These are phyloP conservation scores for Lucilia cuprina DNA, from an alignment of 1,140 invertebrate genomes.

Conservation along the genomic window DNA sequence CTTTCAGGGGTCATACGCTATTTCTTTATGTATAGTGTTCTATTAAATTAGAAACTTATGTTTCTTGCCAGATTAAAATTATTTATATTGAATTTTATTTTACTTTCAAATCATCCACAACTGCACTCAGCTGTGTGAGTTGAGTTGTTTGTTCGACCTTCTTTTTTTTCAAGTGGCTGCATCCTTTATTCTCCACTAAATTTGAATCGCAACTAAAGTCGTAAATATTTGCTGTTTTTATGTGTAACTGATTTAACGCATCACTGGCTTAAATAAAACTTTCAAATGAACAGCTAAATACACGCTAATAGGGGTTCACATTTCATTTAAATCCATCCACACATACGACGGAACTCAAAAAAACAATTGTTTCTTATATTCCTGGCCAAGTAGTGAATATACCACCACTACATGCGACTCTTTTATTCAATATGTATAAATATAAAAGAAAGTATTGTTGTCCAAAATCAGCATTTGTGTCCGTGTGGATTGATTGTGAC, in stretches of 20 bases:
- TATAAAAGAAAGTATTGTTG: background rate
- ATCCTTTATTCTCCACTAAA: constrained; percentile 36
- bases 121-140: too few species aligned
- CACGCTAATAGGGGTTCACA: constrained; percentile 62
- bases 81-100: constrained; percentile 13
- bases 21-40: background rate
- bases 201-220: constrained; percentile 18
- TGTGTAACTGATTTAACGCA: constrained; percentile 54
- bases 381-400: background rate
- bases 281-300: constrained; percentile 63
- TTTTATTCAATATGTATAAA: too few species aligned
- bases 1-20: background rate
- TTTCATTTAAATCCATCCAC: constrained; percentile 43
- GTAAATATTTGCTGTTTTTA: constrained; percentile 20
- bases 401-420: too few species aligned
- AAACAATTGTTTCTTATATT: background rate
- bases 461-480: constrained; percentile 25
- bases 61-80: constrained; percentile 60
- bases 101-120: background rate
- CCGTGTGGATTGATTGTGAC: constrained; percentile 59
- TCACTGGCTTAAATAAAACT: constrained; percentile 59
- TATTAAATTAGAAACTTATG: constrained; percentile 62
- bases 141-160: background rate
- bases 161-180: constrained; percentile 38
- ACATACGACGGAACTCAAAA: background rate